phyloP scores from a whole-genome alignment of 1,140 invertebrate genomes.

The Brachionus koreanus region DNA sequence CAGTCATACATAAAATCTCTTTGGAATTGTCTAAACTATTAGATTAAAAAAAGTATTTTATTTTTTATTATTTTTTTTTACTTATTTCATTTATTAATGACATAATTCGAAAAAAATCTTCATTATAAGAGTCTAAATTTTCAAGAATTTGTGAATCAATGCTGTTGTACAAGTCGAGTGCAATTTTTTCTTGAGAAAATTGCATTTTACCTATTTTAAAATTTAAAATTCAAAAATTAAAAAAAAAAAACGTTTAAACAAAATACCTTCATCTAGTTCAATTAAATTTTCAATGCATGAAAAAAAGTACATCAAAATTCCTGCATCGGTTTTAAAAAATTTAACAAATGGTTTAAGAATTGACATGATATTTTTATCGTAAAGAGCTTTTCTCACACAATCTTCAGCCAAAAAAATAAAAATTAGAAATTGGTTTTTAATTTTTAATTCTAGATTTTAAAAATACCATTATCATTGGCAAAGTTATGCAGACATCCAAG shows the following conservation, averaged over 20 bases:
- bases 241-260: neutral
- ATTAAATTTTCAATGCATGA: constrained; percentile 41
- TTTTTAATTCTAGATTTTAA: neutral
- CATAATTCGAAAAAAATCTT: constrained; percentile 34
- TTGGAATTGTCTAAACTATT: neutral
- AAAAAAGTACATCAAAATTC: constrained; percentile 18
- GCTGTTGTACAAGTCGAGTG: neutral
- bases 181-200: neutral
- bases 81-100: constrained; percentile 14
- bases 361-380: neutral
- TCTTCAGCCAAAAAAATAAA: constrained; percentile 27
- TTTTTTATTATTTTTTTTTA: neutral
- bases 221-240: neutral
- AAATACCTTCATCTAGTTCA: constrained; percentile 10
- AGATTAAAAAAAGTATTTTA: no score
- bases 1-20: constrained; percentile 18
- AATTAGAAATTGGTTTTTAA: neutral
- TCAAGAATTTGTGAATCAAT: neutral
- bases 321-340: neutral
- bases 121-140: neutral
- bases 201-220: neutral
- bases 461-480: constrained; percentile 42
- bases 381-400: neutral
- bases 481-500: constrained; percentile 35
- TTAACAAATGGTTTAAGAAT: neutral